Conservation (phyloP, 1,140 invertebrate species). For the Oppia nitens region DNA sequence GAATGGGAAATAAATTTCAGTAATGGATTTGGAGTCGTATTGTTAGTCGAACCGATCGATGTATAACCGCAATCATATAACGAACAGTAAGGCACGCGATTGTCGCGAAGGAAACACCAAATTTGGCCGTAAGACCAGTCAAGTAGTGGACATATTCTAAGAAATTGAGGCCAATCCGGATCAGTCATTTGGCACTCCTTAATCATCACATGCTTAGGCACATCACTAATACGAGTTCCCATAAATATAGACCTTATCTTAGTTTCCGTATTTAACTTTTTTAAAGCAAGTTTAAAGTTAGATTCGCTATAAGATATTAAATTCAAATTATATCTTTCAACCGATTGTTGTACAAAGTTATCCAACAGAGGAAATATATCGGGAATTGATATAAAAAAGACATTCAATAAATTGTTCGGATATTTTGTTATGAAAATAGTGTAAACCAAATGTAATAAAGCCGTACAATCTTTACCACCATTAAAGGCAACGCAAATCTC, state of each 20-base stretch:
- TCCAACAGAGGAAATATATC: conserved; percentile 72
- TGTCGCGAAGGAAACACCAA: conserved; percentile 62
- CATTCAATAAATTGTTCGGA: conserved; percentile 32
- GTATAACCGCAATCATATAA: conserved; percentile 77
- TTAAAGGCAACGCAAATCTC: conserved; percentile 81
- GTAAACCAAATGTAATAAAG: conserved; percentile 56
- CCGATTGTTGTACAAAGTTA: conserved; percentile 52
- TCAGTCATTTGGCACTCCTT: conserved; percentile 41
- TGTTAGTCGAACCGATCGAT: conserved; percentile 57
- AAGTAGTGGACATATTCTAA: conserved; percentile 69
- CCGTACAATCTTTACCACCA: conserved; percentile 94
- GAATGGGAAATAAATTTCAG: conserved; percentile 35
- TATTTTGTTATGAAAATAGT: conserved; percentile 39
- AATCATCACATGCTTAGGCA: not conserved
- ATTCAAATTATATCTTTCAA: conserved; percentile 48
- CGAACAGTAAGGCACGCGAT: conserved; percentile 66
- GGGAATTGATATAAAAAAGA: conserved; percentile 52
- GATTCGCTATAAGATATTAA: conserved; percentile 47
- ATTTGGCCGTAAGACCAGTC: conserved; percentile 76
- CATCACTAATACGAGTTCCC: conserved; percentile 70
- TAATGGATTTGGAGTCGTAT: conserved; percentile 60
- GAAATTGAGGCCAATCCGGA: conserved; percentile 62
- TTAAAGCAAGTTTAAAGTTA: conserved; percentile 47
- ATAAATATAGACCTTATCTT: conserved; percentile 52
- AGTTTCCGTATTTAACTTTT: conserved; percentile 39